These are phyloP conservation scores for Falco biarmicus DNA, from an alignment of 2,797 vertebrate genomes.

Conservation along the genomic window DNA sequence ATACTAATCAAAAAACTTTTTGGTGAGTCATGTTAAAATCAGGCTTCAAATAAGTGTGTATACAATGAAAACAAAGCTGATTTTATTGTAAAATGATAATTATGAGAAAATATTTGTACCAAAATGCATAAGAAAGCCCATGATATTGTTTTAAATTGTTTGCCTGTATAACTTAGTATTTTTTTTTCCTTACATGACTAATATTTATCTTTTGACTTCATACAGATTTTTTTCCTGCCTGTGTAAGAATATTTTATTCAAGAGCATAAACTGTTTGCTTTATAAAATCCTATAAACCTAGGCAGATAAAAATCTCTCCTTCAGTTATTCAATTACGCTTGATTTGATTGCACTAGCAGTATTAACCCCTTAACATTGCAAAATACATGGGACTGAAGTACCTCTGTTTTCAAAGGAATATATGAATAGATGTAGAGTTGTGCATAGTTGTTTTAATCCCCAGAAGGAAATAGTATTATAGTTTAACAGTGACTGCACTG, in stretches of 20 bases:
- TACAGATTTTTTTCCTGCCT: neutral
- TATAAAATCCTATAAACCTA: neutral
- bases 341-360: neutral
- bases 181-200: neutral
- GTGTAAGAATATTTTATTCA: neutral
- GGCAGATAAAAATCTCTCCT: neutral
- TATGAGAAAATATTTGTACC: neutral
- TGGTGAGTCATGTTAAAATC: neutral
- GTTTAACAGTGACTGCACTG: neutral
- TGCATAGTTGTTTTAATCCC: neutral
- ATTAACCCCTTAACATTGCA: neutral
- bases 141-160: neutral
- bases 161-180: neutral
- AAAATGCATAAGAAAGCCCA: neutral
- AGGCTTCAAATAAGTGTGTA: neutral
- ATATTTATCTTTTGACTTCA: neutral
- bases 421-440: neutral
- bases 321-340: neutral
- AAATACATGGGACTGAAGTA: neutral
- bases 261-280: neutral
- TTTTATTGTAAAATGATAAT: constrained; percentile 24
- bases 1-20: neutral
- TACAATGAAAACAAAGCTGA: neutral
- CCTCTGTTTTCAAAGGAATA: neutral
- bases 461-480: neutral